Percentiles rank a stretch among this genome's conserved stretches.
Evolutionary conservation across 2,797 vertebrate genomes (phyloP).

Genomic region (Gymnocypris eckloni): DNA sequence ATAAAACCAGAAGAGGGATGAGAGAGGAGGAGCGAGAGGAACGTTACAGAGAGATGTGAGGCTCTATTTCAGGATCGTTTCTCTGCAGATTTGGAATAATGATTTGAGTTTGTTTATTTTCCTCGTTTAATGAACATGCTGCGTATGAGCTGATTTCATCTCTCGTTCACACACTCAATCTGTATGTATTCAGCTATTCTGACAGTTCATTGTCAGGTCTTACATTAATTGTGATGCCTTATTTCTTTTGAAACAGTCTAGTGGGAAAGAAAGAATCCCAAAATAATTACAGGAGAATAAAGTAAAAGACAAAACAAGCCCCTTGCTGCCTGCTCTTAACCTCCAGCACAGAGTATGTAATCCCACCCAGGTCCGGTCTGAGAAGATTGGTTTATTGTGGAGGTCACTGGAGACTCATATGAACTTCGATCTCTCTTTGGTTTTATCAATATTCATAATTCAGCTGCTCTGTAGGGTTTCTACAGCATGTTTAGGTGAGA

Average conservation of each 20-base stretch:
- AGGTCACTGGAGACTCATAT: background rate
- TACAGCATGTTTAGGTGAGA: background rate
- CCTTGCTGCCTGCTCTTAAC: background rate
- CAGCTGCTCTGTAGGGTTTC: background rate
- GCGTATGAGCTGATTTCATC: slow-evolving; percentile 14
- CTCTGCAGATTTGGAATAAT: slow-evolving; percentile 51
- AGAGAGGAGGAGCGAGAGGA: slow-evolving; percentile 26
- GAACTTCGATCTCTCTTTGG: background rate
- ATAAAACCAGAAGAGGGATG: slow-evolving; percentile 68
- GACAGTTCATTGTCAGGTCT: slow-evolving; percentile 39
- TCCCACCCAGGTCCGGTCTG: slow-evolving; percentile 14
- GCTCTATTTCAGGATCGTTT: slow-evolving; percentile 53
- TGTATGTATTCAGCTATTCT: slow-evolving; percentile 15
- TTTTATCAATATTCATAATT: slow-evolving; percentile 18
- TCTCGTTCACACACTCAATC: slow-evolving; percentile 2
- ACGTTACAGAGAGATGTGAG: slow-evolving; percentile 22
- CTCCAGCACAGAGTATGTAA: background rate
- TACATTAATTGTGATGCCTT: slow-evolving; percentile 12
- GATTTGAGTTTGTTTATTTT: slow-evolving; percentile 49
- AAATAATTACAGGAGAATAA: background rate
- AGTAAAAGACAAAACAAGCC: background rate
- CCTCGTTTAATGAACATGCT: slow-evolving; percentile 46
- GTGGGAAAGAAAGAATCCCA: background rate
- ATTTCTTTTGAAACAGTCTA: slow-evolving; percentile 25
- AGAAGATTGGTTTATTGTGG: background rate